Conservation (phyloP, 2,797 vertebrate genomes). For the Mallotus villosus region DNA sequence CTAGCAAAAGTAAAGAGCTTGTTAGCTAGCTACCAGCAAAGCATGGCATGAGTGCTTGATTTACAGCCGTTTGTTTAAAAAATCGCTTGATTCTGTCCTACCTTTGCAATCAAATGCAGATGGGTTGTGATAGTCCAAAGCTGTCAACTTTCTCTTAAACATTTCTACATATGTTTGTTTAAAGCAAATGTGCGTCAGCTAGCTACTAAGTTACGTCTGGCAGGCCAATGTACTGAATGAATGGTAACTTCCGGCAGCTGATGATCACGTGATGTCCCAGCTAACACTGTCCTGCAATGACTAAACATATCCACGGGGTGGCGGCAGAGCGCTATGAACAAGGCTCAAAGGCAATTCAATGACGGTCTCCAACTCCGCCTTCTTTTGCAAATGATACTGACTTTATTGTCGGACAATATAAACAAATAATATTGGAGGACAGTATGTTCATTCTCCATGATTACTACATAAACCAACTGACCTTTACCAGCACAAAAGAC, state of each 20-base stretch:
- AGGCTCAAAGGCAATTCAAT: too few relatives aligned
- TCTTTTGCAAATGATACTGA: too few relatives aligned
- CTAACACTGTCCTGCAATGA: not conserved
- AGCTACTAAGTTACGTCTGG: not conserved
- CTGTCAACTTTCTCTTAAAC: conserved; percentile 92
- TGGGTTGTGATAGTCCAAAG: conserved; percentile 94
- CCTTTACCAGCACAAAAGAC: too few relatives aligned
- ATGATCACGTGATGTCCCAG: not conserved
- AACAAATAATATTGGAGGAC: too few relatives aligned
- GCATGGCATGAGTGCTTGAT: not conserved
- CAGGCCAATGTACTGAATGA: not conserved
- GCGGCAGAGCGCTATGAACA: not conserved
- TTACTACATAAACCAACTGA: too few relatives aligned
- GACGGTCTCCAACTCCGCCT: too few relatives aligned
- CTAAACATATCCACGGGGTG: not conserved
- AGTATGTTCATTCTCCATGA: too few relatives aligned
- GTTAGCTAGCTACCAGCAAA: not conserved
- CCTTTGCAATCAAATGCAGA: conserved; percentile 87
- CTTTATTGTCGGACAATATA: too few relatives aligned
- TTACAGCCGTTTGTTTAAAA: too few relatives aligned
- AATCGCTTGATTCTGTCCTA: conserved; percentile 51
- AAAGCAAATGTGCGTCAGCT: not conserved
- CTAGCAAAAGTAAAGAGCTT: too few relatives aligned
- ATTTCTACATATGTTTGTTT: conserved; percentile 61
- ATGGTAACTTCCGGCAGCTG: not conserved